Evolutionary conservation across 2,113 vertebrate species (phyloP).

Genomic region (Cyprinodon brontotheroides): DNA sequence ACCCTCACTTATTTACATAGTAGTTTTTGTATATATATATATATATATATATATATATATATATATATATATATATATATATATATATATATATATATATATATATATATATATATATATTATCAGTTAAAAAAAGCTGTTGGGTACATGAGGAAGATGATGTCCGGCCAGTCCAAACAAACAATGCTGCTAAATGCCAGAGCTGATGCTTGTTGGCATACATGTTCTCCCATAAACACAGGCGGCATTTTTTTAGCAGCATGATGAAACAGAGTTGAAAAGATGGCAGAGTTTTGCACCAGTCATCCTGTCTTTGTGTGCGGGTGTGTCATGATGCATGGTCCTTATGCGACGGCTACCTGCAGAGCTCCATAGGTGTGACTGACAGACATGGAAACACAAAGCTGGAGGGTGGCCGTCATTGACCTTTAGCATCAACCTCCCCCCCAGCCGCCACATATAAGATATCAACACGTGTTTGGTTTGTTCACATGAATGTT

Average conservation of each 20-base stretch:
- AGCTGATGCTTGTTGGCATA: slow-evolving; percentile 21
- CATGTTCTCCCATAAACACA: not conserved
- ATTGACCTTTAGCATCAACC: slow-evolving; percentile 61
- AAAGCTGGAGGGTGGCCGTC: slow-evolving; percentile 58
- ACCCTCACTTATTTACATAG: too few relatives aligned
- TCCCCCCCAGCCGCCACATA: slow-evolving; percentile 11
- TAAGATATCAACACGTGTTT: not conserved
- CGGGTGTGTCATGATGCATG: slow-evolving; percentile 19
- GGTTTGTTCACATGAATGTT: not conserved
- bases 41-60: too few relatives aligned
- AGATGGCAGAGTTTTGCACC: slow-evolving; percentile 23
- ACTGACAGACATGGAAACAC: slow-evolving; percentile 54
- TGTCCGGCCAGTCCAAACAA: slow-evolving; percentile 10
- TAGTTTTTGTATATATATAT: too few relatives aligned
- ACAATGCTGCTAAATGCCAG: slow-evolving; percentile 36
- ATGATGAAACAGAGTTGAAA: slow-evolving; percentile 23
- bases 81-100: too few relatives aligned
- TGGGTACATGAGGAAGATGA: not conserved
- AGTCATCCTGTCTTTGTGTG: slow-evolving; percentile 7
- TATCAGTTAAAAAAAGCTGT: not conserved
- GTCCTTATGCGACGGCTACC: slow-evolving; percentile 29
- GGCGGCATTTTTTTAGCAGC: not conserved
- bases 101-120: too few relatives aligned
- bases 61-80: too few relatives aligned
- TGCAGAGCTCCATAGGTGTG: slow-evolving; percentile 49